These are phyloP conservation scores for Lacerta bilineata DNA, from an alignment of 2,797 vertebrate species.

Conservation along the genomic window DNA sequence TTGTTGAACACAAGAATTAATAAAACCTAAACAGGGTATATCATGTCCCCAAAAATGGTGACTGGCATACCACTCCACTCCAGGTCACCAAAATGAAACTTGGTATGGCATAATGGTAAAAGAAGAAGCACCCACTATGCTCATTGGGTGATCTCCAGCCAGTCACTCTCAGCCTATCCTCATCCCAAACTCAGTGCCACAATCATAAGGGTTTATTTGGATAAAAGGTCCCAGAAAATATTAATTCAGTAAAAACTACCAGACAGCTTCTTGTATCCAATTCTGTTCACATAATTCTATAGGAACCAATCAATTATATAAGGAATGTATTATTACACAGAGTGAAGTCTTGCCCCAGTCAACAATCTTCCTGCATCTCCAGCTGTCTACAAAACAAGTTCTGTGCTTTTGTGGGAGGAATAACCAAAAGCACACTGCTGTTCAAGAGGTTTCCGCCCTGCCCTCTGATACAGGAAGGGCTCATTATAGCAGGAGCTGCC, in stretches of 20 bases:
- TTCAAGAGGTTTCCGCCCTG: conserved; percentile 54
- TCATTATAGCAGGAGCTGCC: conserved; percentile 56
- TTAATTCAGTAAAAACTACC: background rate
- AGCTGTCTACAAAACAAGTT: conserved; percentile 29
- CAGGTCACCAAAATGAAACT: too few species aligned
- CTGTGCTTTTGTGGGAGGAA: conserved; percentile 31
- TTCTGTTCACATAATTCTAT: background rate
- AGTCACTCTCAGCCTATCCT: background rate
- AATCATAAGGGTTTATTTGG: background rate
- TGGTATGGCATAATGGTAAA: too few species aligned
- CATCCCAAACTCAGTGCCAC: background rate
- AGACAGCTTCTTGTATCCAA: background rate
- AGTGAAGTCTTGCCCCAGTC: background rate
- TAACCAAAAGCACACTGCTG: conserved; percentile 46
- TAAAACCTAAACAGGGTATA: too few species aligned
- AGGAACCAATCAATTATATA: background rate
- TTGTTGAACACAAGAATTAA: too few species aligned
- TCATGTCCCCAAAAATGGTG: too few species aligned
- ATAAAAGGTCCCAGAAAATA: background rate
- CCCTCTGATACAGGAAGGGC: conserved; percentile 43
- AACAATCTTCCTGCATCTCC: conserved; percentile 32
- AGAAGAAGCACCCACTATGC: too few species aligned
- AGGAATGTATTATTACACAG: background rate
- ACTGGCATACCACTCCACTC: too few species aligned
- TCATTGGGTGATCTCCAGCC: too few species aligned